Base-by-base conservation (phyloP, 2,797 vertebrate species). In the Notolepis coatsorum region DNA sequence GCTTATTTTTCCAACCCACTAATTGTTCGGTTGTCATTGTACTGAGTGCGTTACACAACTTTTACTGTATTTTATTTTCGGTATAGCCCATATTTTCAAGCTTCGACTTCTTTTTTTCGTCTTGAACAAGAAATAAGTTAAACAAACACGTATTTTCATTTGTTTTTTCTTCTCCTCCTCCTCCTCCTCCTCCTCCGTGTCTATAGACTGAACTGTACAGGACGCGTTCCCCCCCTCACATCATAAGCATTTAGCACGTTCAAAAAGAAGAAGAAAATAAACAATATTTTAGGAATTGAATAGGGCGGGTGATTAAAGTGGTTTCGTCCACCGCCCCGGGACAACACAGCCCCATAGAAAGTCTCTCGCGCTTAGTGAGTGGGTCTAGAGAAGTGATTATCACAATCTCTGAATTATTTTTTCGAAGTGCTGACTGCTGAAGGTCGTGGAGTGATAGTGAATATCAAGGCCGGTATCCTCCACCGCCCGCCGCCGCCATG, bases 401-500 rank as follows among this genome's bases (percentile, higher is more conserved):
- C 89, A 92, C 80, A 93, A 93, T 90, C 91, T 92, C 89, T 92
- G 88, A 91, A 93, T 93, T 92, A 90, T 90, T 92, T 88, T 90
- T 59, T 77, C 71, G 60, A 72, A 90, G 88, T 86, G 89, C 92
- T 84, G 52, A 65, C 68, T 65, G 52, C 68, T 46, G 62, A 68
- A 1, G 30, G 52, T 12, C 42, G 30, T 5, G 38, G 35, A 12
- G 35, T 15, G 38, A 15, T 2, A 15, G 61, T 58, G 75, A 82
- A 79, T 65, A 92, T 96, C 92, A 99, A 67, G 97, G 97, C 90
- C 96, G 96, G 87, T 96, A 98, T 82, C 93, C 94, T 54, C 81
- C 88, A 86, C 96, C 96, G 87, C 95, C 96, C 61, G 96, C 96
- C 47, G 96, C 95, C 62, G 96, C 95, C 96, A 99, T 99, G 86